Base-by-base conservation (phyloP, 2,113 vertebrate species). In the Urocitellus parryii region DNA sequence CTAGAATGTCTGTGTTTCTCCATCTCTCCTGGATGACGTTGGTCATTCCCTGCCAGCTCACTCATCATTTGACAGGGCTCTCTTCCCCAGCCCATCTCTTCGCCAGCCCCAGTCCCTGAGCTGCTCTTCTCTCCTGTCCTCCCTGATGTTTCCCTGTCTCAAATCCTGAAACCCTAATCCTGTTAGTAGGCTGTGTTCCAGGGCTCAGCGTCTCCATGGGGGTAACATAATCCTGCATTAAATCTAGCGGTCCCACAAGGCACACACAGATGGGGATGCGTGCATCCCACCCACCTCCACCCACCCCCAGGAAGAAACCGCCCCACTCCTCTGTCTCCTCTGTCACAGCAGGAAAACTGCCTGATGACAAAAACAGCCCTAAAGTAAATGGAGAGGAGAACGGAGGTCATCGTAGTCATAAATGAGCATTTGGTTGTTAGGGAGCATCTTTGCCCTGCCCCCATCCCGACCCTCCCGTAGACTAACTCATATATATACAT, bases 91-190 rank as follows among this genome's bases (percentile, higher is more conserved):
- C n/a, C 73, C 96, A 39, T 95, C 91, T 96, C 97, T 93, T 93
- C 97, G 92, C 73, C 37, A 79, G 77, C 78, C 72, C 82, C 56
- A 93, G 97, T 98, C 97, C 98, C 98, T 61, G 56, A 72, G 73
- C 83, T 84, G 39, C 67, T 67, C 73, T 96, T 84, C 91, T 95
- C 96, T 98, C 53, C 96, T 97, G 96, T 98, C 97, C 97, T 97
- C 98, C 98, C 97, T 97, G 97, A 97, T 98, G 98, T 98, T 97
- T 98, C 96, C 98, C 98, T 97, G 96, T 98, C 98, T 98, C 96
- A 98, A 98, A 98, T 98, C 98, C 98, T 98, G 98, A 98, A 98
- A 98, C 97, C 95, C 96, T 99, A 98, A 99, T 99, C 98, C 98
- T 98, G 98, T 99, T 98, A 98, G 98, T 94, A 85, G 97, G 97